These are phyloP conservation scores for Parauchenoglanis punctatus DNA, from an alignment of 2,797 vertebrate species.

Conservation along the genomic window DNA sequence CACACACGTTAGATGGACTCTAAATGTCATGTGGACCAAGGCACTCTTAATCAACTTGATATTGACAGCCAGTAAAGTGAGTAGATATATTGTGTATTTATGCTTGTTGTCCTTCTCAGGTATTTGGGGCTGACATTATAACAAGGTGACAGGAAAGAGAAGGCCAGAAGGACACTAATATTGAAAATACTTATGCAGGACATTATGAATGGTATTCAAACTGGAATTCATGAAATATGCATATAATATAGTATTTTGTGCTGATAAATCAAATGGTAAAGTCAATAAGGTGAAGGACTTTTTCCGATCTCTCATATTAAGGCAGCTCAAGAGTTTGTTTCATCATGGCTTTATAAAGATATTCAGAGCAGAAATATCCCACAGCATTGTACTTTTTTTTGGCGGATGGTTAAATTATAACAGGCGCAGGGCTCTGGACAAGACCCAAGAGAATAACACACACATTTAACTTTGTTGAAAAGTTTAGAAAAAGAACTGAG, in stretches of 20 bases:
- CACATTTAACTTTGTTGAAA: constrained; percentile 16
- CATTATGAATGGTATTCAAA: constrained; percentile 35
- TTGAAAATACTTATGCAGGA: constrained; percentile 33
- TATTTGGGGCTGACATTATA: constrained; percentile 23
- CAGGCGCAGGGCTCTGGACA: not conserved
- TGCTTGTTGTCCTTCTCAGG: constrained; percentile 1
- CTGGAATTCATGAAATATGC: constrained; percentile 28
- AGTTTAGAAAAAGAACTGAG: constrained; percentile 18
- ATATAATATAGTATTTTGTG: constrained; percentile 20
- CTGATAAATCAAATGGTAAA: constrained; percentile 11
- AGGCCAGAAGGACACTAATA: constrained; percentile 28
- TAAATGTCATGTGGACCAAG: constrained; percentile 31
- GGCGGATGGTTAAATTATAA: constrained; percentile 13
- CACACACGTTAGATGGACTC: constrained; percentile 10
- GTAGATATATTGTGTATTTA: constrained; percentile 22
- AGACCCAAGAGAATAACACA: constrained; percentile 22
- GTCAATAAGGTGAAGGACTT: constrained; percentile 32
- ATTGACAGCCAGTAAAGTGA: constrained; percentile 46
- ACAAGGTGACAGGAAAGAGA: constrained; percentile 22
- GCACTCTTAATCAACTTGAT: constrained; percentile 29
- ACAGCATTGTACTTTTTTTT: not conserved
- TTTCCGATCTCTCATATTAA: constrained; percentile 50
- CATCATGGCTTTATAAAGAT: constrained; percentile 26
- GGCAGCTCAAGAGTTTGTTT: constrained; percentile 18
- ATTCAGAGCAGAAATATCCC: constrained; percentile 31